These are phyloP conservation scores for Hypothenemus hampei DNA, from an alignment of 1,140 invertebrate genomes.

Conservation along the genomic window DNA sequence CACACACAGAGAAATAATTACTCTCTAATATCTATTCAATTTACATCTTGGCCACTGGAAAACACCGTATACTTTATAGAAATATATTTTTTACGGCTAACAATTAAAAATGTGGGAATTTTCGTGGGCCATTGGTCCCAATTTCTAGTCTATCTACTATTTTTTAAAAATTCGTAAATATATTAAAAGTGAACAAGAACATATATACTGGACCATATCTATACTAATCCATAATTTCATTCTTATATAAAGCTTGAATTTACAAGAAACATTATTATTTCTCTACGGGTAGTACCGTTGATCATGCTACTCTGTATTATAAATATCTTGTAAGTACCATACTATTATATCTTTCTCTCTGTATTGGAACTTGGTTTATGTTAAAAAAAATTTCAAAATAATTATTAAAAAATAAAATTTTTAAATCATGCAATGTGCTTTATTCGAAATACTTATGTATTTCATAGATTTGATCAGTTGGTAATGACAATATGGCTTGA, in stretches of 20 bases:
- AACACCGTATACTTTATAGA: too few species aligned
- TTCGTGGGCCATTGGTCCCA: too few species aligned
- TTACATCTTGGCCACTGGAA: too few species aligned
- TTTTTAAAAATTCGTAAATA: not conserved
- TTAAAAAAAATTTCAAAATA: slow-evolving; percentile 14
- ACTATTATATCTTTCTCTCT: slow-evolving; percentile 6
- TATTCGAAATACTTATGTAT: too few species aligned
- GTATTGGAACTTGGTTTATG: slow-evolving; percentile 12
- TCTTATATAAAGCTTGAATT: too few species aligned
- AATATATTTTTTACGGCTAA: too few species aligned
- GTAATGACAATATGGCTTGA: not conserved
- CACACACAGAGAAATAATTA: too few species aligned
- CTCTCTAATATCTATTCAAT: too few species aligned
- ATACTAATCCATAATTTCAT: too few species aligned
- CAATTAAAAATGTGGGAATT: too few species aligned
- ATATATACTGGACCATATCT: slow-evolving; percentile 16
- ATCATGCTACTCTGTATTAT: slow-evolving; percentile 13
- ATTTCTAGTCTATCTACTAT: too few species aligned
- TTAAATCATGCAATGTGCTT: too few species aligned
- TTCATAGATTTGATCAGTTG: not conserved
- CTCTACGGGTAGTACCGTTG: slow-evolving; percentile 10
- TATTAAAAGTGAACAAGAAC: not conserved
- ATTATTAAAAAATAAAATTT: slow-evolving; percentile 6
- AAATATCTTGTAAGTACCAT: slow-evolving; percentile 4
- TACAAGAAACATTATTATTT: slow-evolving; percentile 9